A percentile compares a stretch with the other conserved stretches of the same genome.
These are phyloP conservation scores for Cavia porcellus DNA, from an alignment of 2,113 vertebrate species.

Conservation along the genomic window DNA sequence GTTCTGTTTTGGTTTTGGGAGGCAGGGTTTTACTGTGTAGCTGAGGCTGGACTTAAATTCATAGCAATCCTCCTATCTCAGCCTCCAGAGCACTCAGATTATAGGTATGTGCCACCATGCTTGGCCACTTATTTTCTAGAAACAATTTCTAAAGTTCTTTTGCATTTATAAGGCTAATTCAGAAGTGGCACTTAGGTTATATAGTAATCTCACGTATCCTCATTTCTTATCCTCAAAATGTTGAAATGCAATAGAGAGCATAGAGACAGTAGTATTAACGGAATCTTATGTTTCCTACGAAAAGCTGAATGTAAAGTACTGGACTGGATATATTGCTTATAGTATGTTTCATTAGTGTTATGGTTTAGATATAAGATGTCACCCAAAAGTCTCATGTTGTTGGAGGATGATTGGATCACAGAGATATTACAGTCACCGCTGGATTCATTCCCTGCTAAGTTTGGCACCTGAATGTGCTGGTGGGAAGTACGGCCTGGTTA, in stretches of 20 bases:
- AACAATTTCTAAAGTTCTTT: neutral
- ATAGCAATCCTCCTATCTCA: neutral
- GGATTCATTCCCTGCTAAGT: neutral
- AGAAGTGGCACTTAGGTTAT: neutral
- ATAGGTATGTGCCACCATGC: neutral
- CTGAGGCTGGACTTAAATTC: neutral
- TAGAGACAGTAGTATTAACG: neutral
- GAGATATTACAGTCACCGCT: neutral
- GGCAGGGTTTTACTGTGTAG: neutral
- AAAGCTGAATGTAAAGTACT: neutral
- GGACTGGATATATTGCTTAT: neutral
- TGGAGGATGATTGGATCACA: neutral
- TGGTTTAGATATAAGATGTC: neutral
- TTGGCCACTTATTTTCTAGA: neutral
- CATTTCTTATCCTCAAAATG: slow-evolving; percentile 37
- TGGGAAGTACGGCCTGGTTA: neutral
- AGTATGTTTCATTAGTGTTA: neutral
- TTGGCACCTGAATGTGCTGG: neutral
- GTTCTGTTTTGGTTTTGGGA: neutral
- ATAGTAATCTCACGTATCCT: slow-evolving; percentile 42
- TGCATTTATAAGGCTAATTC: slow-evolving; percentile 23
- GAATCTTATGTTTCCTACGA: neutral
- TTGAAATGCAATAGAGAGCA: neutral
- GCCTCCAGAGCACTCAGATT: neutral
- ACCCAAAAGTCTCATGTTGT: neutral